Evolutionary conservation across 1,140 invertebrate genomes (phyloP).

Genomic region (Zaprionus capensis): DNA sequence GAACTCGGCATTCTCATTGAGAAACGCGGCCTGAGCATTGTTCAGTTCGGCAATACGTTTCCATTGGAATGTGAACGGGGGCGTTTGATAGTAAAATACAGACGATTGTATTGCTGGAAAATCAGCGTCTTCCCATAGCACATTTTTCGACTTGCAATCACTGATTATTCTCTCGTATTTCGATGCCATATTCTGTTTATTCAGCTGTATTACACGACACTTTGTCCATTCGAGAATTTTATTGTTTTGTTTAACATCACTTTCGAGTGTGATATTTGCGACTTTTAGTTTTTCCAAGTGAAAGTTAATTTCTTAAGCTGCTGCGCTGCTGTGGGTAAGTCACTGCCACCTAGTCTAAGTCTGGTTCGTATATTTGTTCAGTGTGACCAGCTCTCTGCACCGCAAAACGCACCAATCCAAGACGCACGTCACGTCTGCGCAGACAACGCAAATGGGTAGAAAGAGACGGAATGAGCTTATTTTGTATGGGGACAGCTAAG

Average conservation of each 20-base stretch:
- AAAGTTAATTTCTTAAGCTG: conserved; percentile 60
- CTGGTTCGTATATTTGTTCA: conserved; percentile 26
- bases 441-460: background rate
- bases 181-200: conserved; percentile 67
- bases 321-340: conserved; percentile 19
- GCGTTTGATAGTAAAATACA: conserved; percentile 96
- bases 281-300: conserved; percentile 56
- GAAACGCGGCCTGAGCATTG: conserved; percentile 89
- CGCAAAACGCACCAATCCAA: conserved; percentile 16
- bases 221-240: conserved; percentile 10
- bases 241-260: conserved; percentile 48
- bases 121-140: conserved; percentile 96
- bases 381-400: conserved; percentile 40
- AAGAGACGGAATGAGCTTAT: background rate
- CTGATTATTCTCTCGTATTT: conserved; percentile 92
- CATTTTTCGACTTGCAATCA: conserved; percentile 90
- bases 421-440: conserved; percentile 6
- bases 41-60: conserved; percentile 93
- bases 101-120: conserved; percentile 94
- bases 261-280: conserved; percentile 9
- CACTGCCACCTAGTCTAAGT: conserved; percentile 50
- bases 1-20: conserved; percentile 91
- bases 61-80: conserved; percentile 96
- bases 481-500: background rate
- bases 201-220: conserved; percentile 1